These are phyloP conservation scores for Solen grandis DNA, from an alignment of 1,140 invertebrate species.

Conservation along the genomic window DNA sequence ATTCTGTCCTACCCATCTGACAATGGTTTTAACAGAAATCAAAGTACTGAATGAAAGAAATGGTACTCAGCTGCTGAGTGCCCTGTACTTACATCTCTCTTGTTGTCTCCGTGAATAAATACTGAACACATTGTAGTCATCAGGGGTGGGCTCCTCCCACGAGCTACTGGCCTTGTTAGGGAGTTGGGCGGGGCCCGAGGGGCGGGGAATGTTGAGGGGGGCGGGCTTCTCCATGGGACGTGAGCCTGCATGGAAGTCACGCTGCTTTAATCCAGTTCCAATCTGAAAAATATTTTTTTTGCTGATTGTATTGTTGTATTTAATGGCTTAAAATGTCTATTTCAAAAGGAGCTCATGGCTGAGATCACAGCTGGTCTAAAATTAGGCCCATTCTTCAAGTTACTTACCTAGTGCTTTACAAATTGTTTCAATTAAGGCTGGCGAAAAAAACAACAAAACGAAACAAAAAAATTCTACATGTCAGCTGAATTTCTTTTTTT, in stretches of 20 bases:
- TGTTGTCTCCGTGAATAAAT: conserved; percentile 69
- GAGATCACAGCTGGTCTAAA: too few relatives aligned
- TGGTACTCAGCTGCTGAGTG: too few relatives aligned
- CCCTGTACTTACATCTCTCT: conserved; percentile 57
- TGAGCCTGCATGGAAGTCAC: conserved; percentile 55
- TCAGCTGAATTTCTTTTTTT: too few relatives aligned
- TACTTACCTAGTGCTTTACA: too few relatives aligned
- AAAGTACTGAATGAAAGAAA: too few relatives aligned
- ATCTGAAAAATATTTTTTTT: conserved; percentile 51
- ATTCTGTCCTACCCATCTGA: too few relatives aligned
- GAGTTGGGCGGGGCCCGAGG: conserved; percentile 21
- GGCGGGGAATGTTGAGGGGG: conserved; percentile 54
- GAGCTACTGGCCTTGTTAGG: conserved; percentile 58
- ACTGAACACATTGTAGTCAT: conserved; percentile 75
- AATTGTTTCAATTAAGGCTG: too few relatives aligned
- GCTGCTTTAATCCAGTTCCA: conserved; percentile 63
- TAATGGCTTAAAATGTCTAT: neutral
- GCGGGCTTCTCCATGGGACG: neutral
- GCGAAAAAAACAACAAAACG: too few relatives aligned
- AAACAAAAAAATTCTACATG: too few relatives aligned
- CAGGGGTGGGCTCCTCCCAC: conserved; percentile 66
- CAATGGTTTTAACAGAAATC: too few relatives aligned
- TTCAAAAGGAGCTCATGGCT: too few relatives aligned
- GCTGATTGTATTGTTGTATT: neutral
- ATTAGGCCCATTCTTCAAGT: too few relatives aligned